A percentile compares a stretch with the other conserved stretches of the same genome.
Evolutionary conservation across 2,797 vertebrate species (phyloP).

Genomic region (Choloepus didactylus): DNA sequence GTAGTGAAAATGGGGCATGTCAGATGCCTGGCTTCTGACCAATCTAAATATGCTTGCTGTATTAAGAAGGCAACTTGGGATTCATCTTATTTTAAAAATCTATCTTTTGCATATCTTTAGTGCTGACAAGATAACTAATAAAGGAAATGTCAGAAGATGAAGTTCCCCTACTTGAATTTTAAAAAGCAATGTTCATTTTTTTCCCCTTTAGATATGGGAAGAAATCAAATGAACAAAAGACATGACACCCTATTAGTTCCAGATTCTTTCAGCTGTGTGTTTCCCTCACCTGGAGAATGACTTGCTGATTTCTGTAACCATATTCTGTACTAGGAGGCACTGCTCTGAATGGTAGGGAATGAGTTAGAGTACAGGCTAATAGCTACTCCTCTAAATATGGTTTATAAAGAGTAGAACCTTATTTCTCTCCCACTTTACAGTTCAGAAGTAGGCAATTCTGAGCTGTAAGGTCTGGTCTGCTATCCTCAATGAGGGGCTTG

Average conservation of each 20-base stretch:
- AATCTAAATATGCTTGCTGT: not conserved
- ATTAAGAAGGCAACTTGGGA: not conserved
- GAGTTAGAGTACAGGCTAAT: not conserved
- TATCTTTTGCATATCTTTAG: not conserved
- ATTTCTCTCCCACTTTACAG: not conserved
- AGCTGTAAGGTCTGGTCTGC: not conserved
- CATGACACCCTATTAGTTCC: not conserved
- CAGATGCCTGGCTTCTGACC: not conserved
- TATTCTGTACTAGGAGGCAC: not conserved
- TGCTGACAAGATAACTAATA: constrained; percentile 2
- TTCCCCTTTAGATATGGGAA: not conserved
- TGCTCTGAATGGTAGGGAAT: not conserved
- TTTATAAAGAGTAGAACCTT: not conserved
- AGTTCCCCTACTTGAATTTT: not conserved
- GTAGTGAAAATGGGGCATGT: not conserved
- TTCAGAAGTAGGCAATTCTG: not conserved
- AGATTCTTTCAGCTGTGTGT: not conserved
- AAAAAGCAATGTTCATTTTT: not conserved
- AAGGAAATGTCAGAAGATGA: constrained; percentile 16
- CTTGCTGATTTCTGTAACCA: not conserved
- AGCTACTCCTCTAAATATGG: not conserved
- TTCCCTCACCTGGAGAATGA: not conserved
- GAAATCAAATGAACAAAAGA: not conserved
- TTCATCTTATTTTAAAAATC: constrained; percentile 2
- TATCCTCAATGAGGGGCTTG: not conserved